Conservation (phyloP, 2,797 vertebrate species). For the Columba guinea region DNA sequence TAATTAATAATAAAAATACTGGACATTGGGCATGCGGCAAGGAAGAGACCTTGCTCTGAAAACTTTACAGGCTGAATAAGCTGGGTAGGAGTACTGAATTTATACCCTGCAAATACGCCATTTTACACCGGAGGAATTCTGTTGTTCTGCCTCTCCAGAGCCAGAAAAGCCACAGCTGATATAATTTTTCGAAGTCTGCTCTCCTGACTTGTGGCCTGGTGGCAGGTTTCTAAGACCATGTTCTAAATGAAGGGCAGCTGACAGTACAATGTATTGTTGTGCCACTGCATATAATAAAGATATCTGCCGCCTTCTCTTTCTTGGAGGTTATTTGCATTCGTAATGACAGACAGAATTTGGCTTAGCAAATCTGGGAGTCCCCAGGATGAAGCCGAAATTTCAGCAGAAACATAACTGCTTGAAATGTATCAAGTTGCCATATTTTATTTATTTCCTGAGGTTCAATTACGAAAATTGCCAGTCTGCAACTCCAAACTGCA, state of each 20-base stretch:
- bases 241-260: neutral
- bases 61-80: neutral
- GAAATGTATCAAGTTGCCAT: conserved; percentile 53
- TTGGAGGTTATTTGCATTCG: neutral
- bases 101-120: neutral
- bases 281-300: neutral
- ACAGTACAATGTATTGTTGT: neutral
- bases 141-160: neutral
- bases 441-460: conserved; percentile 68
- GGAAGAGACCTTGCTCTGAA: neutral
- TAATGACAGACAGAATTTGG: conserved; percentile 24
- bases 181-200: neutral
- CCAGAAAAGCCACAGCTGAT: neutral
- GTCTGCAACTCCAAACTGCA: conserved; percentile 44
- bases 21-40: neutral
- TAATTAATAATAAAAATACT: neutral
- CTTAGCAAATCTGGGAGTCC: conserved; percentile 46
- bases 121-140: neutral
- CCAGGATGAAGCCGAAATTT: conserved; percentile 26
- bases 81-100: neutral
- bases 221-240: neutral
- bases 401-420: conserved; percentile 49
- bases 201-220: neutral
- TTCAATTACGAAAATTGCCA: conserved; percentile 47
- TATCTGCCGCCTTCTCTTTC: neutral